These are phyloP conservation scores for Gracilinanus agilis DNA, from an alignment of 2,113 vertebrate species.

Conservation along the genomic window DNA sequence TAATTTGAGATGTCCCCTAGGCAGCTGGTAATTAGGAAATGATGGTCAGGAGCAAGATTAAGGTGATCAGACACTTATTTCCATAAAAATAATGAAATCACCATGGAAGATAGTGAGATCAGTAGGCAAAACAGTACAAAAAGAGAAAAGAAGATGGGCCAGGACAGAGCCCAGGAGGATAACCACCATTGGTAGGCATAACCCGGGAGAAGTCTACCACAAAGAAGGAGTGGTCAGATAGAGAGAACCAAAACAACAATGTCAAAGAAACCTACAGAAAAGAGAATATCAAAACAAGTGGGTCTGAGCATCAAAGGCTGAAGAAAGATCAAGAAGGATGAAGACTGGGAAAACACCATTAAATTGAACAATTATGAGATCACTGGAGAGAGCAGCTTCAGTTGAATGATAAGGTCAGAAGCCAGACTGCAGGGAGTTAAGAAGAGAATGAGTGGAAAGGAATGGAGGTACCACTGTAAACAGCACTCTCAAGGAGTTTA, in stretches of 20 bases:
- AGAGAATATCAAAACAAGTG: background rate
- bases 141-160: background rate
- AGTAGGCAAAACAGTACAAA: background rate
- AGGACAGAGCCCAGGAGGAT: background rate
- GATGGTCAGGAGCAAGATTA: background rate
- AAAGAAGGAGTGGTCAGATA: background rate
- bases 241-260: background rate
- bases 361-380: background rate
- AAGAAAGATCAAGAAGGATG: background rate
- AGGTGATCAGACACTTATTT: background rate
- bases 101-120: background rate
- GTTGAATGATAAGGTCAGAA: background rate
- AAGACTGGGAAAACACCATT: background rate
- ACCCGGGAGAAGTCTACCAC: background rate
- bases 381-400: background rate
- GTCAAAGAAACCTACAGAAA: background rate
- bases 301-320: background rate
- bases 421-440: background rate
- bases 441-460: background rate
- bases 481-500: background rate
- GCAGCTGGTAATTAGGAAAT: background rate
- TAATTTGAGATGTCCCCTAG: background rate
- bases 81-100: background rate
- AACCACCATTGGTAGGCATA: no score
- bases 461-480: background rate